Percentiles rank a stretch among this genome's conserved stretches.
These are phyloP conservation scores for Dimorphilus gyrociliatus DNA, from an alignment of 2,888 invertebrate genomes.

Conservation along the genomic window DNA sequence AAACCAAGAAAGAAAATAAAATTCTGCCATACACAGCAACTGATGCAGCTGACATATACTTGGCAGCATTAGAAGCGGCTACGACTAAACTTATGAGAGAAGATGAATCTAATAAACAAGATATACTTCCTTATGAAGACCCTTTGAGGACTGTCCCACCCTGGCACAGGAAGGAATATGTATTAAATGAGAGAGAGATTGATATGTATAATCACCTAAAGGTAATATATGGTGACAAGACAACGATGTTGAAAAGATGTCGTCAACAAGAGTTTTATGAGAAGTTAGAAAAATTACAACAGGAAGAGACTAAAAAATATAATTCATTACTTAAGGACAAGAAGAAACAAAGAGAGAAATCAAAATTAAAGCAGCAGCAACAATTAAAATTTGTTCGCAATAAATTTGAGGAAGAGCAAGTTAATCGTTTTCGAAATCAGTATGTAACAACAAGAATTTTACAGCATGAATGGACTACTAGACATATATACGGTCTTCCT, in stretches of 20 bases:
- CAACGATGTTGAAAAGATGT: neutral
- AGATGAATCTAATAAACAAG: no score
- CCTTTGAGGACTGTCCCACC: constrained; percentile 3
- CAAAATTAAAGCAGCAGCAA: neutral
- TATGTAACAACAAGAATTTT: constrained; percentile 22
- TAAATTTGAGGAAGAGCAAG: constrained; percentile 4
- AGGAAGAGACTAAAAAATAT: constrained; percentile 4
- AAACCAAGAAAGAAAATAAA: no score
- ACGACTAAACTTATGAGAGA: no score
- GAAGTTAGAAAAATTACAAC: constrained; percentile 4
- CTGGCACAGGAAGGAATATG: constrained; percentile 5
- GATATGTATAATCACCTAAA: constrained; percentile 3
- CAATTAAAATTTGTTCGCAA: neutral
- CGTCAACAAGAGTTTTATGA: constrained; percentile 3
- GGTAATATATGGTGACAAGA: constrained; percentile 3
- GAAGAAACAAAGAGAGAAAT: neutral
- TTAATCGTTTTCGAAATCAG: constrained; percentile 18
- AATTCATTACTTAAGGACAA: neutral
- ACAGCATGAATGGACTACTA: constrained; percentile 16
- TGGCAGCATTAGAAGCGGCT: no score
- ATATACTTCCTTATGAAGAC: constrained; percentile 1
- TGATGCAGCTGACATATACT: no score
- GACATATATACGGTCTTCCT: constrained; percentile 20
- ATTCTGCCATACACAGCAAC: no score
- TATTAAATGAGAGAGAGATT: constrained; percentile 3